Conservation (phyloP, 2,113 vertebrate genomes). For the Sula dactylatra region DNA sequence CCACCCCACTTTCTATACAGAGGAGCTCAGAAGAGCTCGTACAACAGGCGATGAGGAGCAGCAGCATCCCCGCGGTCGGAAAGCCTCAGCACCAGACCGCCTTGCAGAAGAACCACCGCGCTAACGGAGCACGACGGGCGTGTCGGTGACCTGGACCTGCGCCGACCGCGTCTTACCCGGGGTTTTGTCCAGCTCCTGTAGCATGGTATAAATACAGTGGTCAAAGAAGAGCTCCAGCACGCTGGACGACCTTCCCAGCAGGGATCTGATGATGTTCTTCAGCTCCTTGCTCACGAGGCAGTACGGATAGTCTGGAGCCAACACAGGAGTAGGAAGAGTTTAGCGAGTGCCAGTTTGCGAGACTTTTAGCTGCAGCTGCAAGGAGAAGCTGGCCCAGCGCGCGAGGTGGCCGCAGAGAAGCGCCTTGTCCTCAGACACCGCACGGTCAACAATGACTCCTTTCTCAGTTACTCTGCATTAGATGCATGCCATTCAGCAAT, state of each 20-base stretch:
- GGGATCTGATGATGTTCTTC: conserved; percentile 76
- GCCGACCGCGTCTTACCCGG: conserved; percentile 59
- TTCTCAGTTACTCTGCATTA: rapidly evolving
- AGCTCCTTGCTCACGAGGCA: conserved; percentile 88
- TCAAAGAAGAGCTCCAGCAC: conserved; percentile 88
- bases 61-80: rapidly evolving
- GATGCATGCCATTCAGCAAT: rapidly evolving
- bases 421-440: rapidly evolving
- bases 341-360: rapidly evolving
- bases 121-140: rapidly evolving
- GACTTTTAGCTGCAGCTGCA: background rate
- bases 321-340: background rate
- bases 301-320: conserved; percentile 89
- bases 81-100: background rate
- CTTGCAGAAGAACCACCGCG: background rate
- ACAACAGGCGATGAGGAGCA: rapidly evolving
- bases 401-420: rapidly evolving
- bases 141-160: rapidly evolving
- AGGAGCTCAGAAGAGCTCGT: background rate
- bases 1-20: no score
- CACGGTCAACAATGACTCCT: rapidly evolving
- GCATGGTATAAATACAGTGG: conserved; percentile 91
- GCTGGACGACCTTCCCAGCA: conserved; percentile 74
- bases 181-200: conserved; percentile 88
- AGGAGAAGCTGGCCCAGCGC: rapidly evolving